Percentiles rank a stretch among this genome's conserved stretches.
Evolutionary conservation across 1,140 invertebrate species (phyloP).

Genomic region (Andrena cerasifolii): DNA sequence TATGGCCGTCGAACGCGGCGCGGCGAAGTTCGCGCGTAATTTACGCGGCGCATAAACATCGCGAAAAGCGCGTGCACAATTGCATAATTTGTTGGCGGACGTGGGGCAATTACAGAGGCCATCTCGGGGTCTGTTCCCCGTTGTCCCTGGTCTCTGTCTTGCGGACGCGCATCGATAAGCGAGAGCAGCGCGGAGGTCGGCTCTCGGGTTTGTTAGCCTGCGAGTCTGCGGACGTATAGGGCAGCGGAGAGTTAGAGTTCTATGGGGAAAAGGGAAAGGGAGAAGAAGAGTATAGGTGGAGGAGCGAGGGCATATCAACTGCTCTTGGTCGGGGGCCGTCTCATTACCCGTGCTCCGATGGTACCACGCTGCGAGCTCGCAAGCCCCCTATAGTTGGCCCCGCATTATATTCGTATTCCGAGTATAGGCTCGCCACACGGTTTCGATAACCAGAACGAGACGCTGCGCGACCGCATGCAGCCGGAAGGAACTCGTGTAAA

Average conservation of each 20-base stretch:
- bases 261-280: slow-evolving; percentile 50
- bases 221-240: slow-evolving; percentile 51
- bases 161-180: slow-evolving; percentile 50
- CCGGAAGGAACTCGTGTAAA: slow-evolving; percentile 36
- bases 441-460: slow-evolving; percentile 42
- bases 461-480: neutral
- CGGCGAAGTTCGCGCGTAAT: slow-evolving; percentile 22
- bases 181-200: slow-evolving; percentile 41
- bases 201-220: slow-evolving; percentile 60
- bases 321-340: slow-evolving; percentile 82
- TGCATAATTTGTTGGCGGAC: slow-evolving; percentile 18
- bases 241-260: slow-evolving; percentile 24
- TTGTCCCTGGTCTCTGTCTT: neutral
- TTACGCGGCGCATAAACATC: slow-evolving; percentile 9
- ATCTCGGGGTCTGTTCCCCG: neutral
- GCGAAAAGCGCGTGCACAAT: neutral
- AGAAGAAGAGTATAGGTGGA: slow-evolving; percentile 57
- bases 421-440: slow-evolving; percentile 42
- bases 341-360: slow-evolving; percentile 80
- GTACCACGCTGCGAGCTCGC: slow-evolving; percentile 79
- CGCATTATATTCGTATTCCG: slow-evolving; percentile 70
- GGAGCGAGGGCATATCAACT: slow-evolving; percentile 71
- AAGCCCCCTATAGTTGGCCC: slow-evolving; percentile 66
- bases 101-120: slow-evolving; percentile 19
- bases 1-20: neutral